Evolutionary conservation across 2,797 vertebrate genomes (phyloP).

Genomic region (Dendrocincla tyrannina): DNA sequence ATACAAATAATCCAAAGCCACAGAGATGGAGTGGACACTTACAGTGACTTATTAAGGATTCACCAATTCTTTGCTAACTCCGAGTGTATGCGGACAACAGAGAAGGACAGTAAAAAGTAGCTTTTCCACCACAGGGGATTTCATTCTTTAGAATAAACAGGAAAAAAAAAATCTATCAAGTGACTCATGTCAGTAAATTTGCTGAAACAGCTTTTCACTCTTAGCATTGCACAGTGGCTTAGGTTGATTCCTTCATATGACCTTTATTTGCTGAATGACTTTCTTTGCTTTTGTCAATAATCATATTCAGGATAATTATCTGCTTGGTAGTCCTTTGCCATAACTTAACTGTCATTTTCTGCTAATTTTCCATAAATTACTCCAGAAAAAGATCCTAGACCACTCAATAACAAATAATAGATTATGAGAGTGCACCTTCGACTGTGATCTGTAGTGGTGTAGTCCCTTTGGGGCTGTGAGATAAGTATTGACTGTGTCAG

Average conservation of each 20-base stretch:
- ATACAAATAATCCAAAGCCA: background rate
- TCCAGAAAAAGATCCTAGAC: slow-evolving; percentile 7
- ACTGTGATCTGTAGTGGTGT: slow-evolving; percentile 12
- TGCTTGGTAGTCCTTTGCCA: slow-evolving; percentile 51
- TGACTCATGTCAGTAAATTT: background rate
- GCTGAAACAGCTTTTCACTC: slow-evolving; percentile 43
- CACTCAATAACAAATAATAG: slow-evolving; percentile 41
- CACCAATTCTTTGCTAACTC: background rate
- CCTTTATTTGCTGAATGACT: slow-evolving; percentile 56
- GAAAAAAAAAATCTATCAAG: background rate
- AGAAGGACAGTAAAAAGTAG: background rate
- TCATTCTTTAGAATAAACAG: background rate
- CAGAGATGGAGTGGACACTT: background rate
- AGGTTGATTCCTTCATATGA: slow-evolving; percentile 48
- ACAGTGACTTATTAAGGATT: background rate
- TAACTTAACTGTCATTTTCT: slow-evolving; percentile 52
- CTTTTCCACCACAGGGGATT: background rate
- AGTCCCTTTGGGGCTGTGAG: background rate
- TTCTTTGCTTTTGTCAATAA: slow-evolving; percentile 48
- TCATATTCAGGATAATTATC: slow-evolving; percentile 58
- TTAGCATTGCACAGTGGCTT: background rate
- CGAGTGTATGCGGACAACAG: background rate
- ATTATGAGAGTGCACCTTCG: slow-evolving; percentile 25
- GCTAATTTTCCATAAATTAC: slow-evolving; percentile 73
- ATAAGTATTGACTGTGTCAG: slow-evolving; percentile 40